Conservation (phyloP, 2,888 invertebrate genomes). For the Branchipolynoe longqiensis region DNA sequence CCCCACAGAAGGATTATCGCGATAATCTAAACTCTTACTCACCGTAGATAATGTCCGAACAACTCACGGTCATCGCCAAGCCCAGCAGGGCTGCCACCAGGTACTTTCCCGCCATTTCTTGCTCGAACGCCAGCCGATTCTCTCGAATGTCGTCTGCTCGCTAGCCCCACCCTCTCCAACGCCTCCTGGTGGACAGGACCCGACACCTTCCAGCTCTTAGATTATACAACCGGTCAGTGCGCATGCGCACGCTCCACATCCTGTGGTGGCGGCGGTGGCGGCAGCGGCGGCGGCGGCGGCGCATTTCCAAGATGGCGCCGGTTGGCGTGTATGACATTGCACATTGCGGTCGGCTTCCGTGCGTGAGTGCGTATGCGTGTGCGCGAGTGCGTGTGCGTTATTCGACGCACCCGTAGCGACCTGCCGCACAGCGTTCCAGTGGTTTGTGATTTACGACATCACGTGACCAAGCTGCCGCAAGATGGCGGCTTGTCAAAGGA, state of each 20-base stretch:
- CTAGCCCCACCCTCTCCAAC: conserved; percentile 32
- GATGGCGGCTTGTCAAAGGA: background rate
- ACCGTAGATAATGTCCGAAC: conserved; percentile 2
- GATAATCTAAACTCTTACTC: background rate
- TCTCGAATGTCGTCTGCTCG: conserved; percentile 9
- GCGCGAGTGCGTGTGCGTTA: too few species aligned
- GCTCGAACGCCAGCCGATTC: background rate
- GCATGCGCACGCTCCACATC: background rate
- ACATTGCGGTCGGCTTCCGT: background rate
- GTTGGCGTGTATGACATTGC: background rate
- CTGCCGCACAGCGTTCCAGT: background rate
- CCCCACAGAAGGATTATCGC: too few species aligned
- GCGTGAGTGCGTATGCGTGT: background rate
- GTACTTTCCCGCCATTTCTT: background rate
- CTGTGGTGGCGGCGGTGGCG: too few species aligned
- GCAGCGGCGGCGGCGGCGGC: too few species aligned
- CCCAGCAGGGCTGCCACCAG: background rate
- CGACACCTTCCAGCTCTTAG: background rate
- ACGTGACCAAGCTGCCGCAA: conserved; percentile 45
- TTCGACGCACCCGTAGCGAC: background rate
- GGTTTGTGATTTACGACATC: conserved; percentile 41
- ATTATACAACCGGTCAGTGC: conserved; percentile 11
- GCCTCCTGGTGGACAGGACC: background rate
- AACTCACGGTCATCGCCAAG: background rate
- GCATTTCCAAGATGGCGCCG: conserved; percentile 7